Conservation (phyloP, 2,113 vertebrate genomes). For the Octodon degus region DNA sequence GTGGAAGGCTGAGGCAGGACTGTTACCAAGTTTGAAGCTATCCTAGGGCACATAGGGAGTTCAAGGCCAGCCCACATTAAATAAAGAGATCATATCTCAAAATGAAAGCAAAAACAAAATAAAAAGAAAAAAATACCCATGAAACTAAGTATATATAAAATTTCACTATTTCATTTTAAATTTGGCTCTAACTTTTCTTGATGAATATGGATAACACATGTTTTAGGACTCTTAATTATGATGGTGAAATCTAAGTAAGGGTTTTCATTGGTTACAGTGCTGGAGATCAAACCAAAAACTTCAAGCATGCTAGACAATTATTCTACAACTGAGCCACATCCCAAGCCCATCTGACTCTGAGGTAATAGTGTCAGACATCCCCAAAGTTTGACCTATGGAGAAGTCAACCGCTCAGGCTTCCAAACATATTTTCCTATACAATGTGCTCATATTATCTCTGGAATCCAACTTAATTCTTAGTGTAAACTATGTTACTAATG, state of each 20-base stretch:
- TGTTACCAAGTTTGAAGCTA: background rate
- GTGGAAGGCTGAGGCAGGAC: background rate
- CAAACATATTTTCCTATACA: background rate
- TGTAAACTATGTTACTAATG: background rate
- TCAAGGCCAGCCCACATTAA: background rate
- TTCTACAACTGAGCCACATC: background rate
- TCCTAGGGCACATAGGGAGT: background rate
- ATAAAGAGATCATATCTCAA: background rate
- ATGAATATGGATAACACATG: background rate
- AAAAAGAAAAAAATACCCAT: background rate
- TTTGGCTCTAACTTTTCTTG: background rate
- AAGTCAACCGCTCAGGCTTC: background rate
- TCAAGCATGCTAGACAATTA: background rate
- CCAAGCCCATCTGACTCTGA: background rate
- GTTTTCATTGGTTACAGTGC: background rate
- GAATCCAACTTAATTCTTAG: background rate
- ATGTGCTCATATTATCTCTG: background rate
- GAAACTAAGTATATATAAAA: background rate
- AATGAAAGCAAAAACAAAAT: background rate
- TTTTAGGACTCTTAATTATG: background rate
- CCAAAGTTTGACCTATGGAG: background rate
- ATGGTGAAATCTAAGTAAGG: background rate
- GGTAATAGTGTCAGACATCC: background rate
- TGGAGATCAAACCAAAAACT: background rate
- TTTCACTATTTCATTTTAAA: background rate